Base-by-base conservation (phyloP, 2,888 invertebrate genomes). In the Papilio gigon region DNA sequence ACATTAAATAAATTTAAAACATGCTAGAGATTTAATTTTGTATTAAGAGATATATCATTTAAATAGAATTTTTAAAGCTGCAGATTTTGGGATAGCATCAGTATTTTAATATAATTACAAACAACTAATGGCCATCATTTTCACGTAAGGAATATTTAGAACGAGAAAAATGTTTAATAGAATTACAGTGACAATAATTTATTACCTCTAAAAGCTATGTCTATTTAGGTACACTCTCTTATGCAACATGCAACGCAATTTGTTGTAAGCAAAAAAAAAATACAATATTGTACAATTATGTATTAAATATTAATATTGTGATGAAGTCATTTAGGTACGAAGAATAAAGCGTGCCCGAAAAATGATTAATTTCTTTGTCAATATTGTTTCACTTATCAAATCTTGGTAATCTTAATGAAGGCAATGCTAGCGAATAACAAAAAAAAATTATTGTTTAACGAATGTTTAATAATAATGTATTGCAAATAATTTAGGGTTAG, bases 151-250 rank as follows among this genome's bases (percentile, higher is more conserved):
- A 56, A 56, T 30, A 30, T n/a, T 25, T 2, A 53, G 53, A 53
- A 53, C 44, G 20, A 44, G 22, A 25, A 22, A 50, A 27, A 11
- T 14, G 11, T 17, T 14, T 56, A 8, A 56, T 17, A 17, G 30
- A 30, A n/a, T 17, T 56, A 56, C 30, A 56, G 8, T 8, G 8
- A 56, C 30, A 56, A 56, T 56, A 56, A 56, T 56, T 56, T 56
- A 56, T n/a, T 53, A 53, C 17, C 4, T 56, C 30, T 56, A 56
- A 47, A 47, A 56, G 53, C 27, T 56, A 56, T 17, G 1, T 56
- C 27, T 56, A 53, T 27, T 53, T 27, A 56, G 53, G 53, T 56
- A 56, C 53, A 53, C 53, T 56, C 14, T 25, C 53, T 20, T 47
- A 12, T 30, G 5, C 22, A 27, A 56, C 30, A 56, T n/a, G 12